Evolutionary conservation across 1,140 invertebrate species (phyloP).

Genomic region (Drosophila seguyi): DNA sequence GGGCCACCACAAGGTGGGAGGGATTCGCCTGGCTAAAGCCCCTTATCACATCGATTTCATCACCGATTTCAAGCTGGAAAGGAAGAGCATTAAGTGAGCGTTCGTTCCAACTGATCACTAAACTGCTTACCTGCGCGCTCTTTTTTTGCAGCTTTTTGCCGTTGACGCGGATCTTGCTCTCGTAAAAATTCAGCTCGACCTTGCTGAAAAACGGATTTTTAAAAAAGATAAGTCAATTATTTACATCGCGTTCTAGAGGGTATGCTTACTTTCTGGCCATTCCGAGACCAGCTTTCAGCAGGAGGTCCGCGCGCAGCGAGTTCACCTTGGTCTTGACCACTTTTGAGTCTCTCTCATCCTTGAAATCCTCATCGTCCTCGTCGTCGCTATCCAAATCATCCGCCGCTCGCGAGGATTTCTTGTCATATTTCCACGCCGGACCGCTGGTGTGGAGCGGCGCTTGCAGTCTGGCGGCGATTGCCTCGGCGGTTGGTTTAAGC

Average conservation of each 20-base stretch:
- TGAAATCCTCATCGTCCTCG: constrained; percentile 76
- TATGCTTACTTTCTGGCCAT: constrained; percentile 88
- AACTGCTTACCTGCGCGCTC: constrained; percentile 85
- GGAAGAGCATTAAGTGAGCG: neutral
- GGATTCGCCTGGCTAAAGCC: constrained; percentile 87
- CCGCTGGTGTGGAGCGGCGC: constrained; percentile 42
- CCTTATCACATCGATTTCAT: constrained; percentile 89
- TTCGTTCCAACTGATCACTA: neutral
- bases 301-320: constrained; percentile 88
- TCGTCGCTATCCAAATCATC: constrained; percentile 76
- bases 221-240: neutral
- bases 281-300: constrained; percentile 89
- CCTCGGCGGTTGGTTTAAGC: neutral
- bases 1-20: constrained; percentile 87
- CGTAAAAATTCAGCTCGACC: constrained; percentile 89
- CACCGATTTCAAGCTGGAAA: constrained; percentile 86
- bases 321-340: constrained; percentile 87
- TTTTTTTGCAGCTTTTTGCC: constrained; percentile 89
- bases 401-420: constrained; percentile 55
- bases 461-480: neutral
- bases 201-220: constrained; percentile 85
- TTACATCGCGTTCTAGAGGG: neutral
- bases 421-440: constrained; percentile 61
- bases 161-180: constrained; percentile 89
- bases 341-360: constrained; percentile 86